These are phyloP conservation scores for Hylomyscus alleni DNA, from an alignment of 2,797 vertebrate genomes.

Conservation along the genomic window DNA sequence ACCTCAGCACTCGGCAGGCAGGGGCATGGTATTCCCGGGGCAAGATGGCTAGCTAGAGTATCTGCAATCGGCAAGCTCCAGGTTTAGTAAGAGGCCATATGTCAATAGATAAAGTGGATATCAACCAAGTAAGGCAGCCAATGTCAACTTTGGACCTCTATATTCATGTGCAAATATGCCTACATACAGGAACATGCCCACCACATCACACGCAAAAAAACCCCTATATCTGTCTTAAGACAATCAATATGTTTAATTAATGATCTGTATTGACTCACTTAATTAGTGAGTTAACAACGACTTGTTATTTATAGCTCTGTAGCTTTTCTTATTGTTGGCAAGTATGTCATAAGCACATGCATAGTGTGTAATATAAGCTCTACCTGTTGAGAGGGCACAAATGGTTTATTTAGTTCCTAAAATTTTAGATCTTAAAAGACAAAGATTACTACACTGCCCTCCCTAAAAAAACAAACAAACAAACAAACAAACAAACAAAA, in stretches of 20 bases:
- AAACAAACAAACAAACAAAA: too few species aligned
- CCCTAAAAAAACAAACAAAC: neutral
- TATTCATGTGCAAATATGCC: neutral
- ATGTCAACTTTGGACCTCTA: neutral
- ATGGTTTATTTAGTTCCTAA: neutral
- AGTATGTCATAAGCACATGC: neutral
- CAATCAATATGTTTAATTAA: neutral
- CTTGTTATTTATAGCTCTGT: neutral
- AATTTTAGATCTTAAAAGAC: slow-evolving; percentile 41
- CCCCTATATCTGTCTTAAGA: neutral
- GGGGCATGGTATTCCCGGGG: neutral
- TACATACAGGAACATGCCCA: neutral
- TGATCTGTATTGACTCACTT: neutral
- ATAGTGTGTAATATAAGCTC: neutral
- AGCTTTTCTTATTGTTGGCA: slow-evolving; percentile 23
- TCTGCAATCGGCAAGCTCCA: neutral
- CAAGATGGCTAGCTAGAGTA: neutral
- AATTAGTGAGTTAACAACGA: slow-evolving; percentile 14
- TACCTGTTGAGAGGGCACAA: neutral
- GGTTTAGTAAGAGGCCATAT: neutral
- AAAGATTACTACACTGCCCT: neutral
- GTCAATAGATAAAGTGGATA: neutral
- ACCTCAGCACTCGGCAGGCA: neutral
- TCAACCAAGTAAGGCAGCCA: neutral
- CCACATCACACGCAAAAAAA: neutral